Base-by-base conservation (phyloP, 2,113 vertebrate species). In the Spea bombifrons region DNA sequence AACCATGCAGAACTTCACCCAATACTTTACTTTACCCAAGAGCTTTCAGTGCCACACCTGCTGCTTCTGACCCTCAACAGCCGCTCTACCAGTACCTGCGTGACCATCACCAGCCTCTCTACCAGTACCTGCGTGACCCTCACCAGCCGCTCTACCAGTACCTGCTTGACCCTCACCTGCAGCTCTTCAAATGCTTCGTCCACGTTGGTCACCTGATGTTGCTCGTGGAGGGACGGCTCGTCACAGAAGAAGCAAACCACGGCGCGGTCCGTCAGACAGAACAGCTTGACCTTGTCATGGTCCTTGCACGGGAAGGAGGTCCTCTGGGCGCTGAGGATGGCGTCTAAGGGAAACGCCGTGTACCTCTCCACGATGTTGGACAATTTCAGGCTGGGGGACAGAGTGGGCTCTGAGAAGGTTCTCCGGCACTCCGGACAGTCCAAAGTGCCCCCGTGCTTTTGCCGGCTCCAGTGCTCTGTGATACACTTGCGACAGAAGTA, bases 221-320 rank as follows among this genome's bases (percentile, higher is more conserved):
- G 96, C 88, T 98, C 95, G 61, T 99, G 97, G 67, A 97, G 73
- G 0, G 97, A 94, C 0, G 97, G 96, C 83, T 97, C 94, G 5
- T 99, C 97, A 0, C 97, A 99, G 92, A 99, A 99, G 91, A 99
- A 99, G 87, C 97, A 99, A 84, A 99, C 93, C 17, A 99, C 89
- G 3, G 92, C 93, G 44, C 96, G 96, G 90, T 99, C 97, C 0
- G 92, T 95, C 76, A 99, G 95, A 90, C 97, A 99, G 91, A 99
- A 99, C 85, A 99, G 95, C 90, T 98, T 97, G 85, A 97, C 97
- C 90, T 97, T 98, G 89, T 96, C 96, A 72, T 99, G 97, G 88
- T 97, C 97, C 87, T 98, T 97, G 90, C 97, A 99, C 66, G 96
- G 94, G 82, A 95, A 94, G 16, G 94, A 90, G 90, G 90, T 94